These are phyloP conservation scores for Zosterops lateralis DNA, from an alignment of 2,113 vertebrate species.

Conservation along the genomic window DNA sequence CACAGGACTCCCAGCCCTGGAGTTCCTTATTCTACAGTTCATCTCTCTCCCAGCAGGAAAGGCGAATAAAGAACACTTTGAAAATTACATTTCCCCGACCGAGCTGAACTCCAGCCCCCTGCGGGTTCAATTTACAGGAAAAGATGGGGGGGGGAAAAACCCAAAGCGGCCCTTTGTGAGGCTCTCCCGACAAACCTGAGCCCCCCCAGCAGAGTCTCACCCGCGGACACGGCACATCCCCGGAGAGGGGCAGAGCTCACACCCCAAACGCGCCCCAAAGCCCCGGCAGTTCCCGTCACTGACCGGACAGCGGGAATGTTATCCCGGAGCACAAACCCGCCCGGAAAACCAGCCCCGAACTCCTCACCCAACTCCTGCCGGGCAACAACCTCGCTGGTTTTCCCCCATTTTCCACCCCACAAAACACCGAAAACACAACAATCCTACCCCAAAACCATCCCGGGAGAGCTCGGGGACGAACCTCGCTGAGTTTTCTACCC, in stretches of 20 bases:
- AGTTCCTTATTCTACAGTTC: neutral
- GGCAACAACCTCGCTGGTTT: neutral
- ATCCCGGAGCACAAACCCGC: neutral
- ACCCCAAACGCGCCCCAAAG: neutral
- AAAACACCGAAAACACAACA: fast-evolving
- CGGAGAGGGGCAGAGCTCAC: neutral
- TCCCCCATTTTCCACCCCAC: neutral
- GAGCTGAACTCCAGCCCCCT: neutral
- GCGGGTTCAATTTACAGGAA: neutral
- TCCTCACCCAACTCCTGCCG: neutral
- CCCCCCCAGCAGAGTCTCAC: neutral
- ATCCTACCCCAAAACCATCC: neutral
- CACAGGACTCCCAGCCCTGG: neutral
- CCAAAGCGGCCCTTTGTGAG: neutral
- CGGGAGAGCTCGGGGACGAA: neutral
- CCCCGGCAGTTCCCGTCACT: neutral
- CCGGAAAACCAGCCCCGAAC: neutral
- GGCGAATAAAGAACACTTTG: neutral
- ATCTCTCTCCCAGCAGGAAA: neutral
- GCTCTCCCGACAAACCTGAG: neutral
- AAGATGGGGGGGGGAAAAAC: fast-evolving
- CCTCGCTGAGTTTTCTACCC: neutral
- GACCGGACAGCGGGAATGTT: too few species aligned
- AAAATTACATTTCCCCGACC: neutral
- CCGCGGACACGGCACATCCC: too few species aligned